A percentile compares a stretch with the other conserved stretches of the same genome.
Evolutionary conservation across 2,113 vertebrate species (phyloP).

Genomic region (Tupaia chinensis): DNA sequence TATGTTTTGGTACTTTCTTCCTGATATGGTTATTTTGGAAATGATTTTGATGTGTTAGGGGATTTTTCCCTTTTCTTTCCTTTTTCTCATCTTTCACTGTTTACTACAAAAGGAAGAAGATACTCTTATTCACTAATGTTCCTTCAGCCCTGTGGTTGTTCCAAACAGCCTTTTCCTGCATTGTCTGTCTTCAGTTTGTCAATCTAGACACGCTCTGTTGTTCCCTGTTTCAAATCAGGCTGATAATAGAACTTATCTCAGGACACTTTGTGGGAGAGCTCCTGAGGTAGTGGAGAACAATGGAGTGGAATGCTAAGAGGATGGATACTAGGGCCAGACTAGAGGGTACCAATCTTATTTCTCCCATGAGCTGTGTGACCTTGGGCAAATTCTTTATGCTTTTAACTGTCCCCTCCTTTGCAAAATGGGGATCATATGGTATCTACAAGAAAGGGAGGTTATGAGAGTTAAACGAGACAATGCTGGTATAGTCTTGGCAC

Average conservation of each 20-base stretch:
- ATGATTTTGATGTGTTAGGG: conserved; percentile 49
- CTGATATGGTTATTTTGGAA: conserved; percentile 77
- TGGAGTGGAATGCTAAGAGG: neutral
- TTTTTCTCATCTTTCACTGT: conserved; percentile 64
- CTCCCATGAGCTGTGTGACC: neutral
- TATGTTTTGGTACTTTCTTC: conserved; percentile 60
- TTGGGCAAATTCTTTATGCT: conserved; percentile 15
- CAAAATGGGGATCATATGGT: conserved; percentile 26
- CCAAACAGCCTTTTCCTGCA: conserved; percentile 65
- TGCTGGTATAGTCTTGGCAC: neutral
- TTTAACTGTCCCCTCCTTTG: conserved; percentile 30
- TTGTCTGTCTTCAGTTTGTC: conserved; percentile 76
- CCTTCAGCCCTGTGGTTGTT: neutral
- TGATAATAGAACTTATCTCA: neutral
- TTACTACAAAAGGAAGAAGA: neutral
- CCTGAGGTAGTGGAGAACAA: neutral
- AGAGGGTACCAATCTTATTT: neutral
- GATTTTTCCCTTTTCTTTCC: neutral
- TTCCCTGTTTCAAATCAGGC: conserved; percentile 72
- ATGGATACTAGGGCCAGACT: conserved; percentile 9
- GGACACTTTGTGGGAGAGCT: neutral
- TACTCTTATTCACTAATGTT: conserved; percentile 55
- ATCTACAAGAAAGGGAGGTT: neutral
- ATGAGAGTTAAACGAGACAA: conserved; percentile 3
- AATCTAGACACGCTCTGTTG: conserved; percentile 84